phyloP scores from a whole-genome alignment of 2,888 invertebrate genomes.

The Entomobrya multifasciata region DNA sequence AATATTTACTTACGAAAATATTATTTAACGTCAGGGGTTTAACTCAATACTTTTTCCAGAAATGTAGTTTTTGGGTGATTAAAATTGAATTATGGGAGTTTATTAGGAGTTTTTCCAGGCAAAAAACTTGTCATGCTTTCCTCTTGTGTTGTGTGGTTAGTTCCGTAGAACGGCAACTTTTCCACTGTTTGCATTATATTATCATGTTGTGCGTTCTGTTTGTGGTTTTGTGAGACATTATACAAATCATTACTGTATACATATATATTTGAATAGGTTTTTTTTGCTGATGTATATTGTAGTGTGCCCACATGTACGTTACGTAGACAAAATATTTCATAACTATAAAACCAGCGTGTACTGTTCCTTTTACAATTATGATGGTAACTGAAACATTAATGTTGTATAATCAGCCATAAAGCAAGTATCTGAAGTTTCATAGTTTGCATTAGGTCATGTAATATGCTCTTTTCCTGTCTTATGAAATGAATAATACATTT shows the following conservation, averaged over 20 bases:
- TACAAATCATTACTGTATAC: slow-evolving; percentile 27
- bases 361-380: too few relatives aligned
- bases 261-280: slow-evolving; percentile 30
- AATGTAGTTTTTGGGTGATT: slow-evolving; percentile 56
- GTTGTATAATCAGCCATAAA: too few relatives aligned
- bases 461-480: too few relatives aligned
- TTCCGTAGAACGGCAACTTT: slow-evolving; percentile 13
- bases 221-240: slow-evolving; percentile 56
- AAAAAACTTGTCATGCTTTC: slow-evolving; percentile 63
- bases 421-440: too few relatives aligned
- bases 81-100: slow-evolving; percentile 71
- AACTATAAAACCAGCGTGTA: too few relatives aligned
- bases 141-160: slow-evolving; percentile 30
- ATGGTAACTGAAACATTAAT: too few relatives aligned
- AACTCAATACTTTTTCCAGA: slow-evolving; percentile 31
- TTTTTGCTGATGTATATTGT: too few relatives aligned
- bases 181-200: slow-evolving; percentile 12
- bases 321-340: too few relatives aligned
- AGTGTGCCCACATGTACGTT: too few relatives aligned
- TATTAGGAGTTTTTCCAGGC: slow-evolving; percentile 45
- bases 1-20: too few relatives aligned
- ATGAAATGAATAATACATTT: slow-evolving; percentile 15
- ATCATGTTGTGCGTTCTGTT: slow-evolving; percentile 22
- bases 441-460: too few relatives aligned
- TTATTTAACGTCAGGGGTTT: neutral